phyloP scores from a whole-genome alignment of 2,797 vertebrate species.

The Sorex maritimensis region DNA sequence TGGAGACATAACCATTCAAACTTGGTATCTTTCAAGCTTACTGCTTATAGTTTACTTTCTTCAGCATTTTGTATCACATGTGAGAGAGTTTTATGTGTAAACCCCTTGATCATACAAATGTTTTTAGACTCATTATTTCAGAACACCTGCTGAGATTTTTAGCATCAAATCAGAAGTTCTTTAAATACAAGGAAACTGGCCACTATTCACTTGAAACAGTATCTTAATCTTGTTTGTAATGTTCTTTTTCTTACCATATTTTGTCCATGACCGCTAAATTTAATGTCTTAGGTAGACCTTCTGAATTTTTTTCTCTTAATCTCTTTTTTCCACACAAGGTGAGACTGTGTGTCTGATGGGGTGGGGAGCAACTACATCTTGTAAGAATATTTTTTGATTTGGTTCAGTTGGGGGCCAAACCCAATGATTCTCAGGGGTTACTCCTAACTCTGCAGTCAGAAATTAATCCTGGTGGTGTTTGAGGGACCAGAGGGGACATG shows the following conservation, averaged over 20 bases:
- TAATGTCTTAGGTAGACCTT: not conserved
- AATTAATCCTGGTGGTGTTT: no score
- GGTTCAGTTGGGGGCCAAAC: no score
- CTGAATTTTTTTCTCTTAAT: not conserved
- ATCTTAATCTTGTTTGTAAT: slow-evolving; percentile 19
- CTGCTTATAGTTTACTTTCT: not conserved
- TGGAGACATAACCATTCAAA: not conserved
- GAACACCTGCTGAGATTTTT: not conserved
- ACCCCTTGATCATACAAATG: not conserved
- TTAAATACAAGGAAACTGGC: not conserved
- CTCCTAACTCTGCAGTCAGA: no score
- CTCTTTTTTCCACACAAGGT: not conserved
- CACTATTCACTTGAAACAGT: slow-evolving; percentile 35
- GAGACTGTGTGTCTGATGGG: not conserved
- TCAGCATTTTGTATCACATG: not conserved
- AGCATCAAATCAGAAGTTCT: not conserved
- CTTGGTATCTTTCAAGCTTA: slow-evolving; percentile 14
- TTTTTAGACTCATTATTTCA: not conserved
- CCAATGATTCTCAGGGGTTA: no score
- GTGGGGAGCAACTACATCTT: not conserved
- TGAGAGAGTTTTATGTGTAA: not conserved
- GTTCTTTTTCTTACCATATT: not conserved
- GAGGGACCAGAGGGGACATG: no score
- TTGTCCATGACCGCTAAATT: not conserved
- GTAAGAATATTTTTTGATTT: slow-evolving; percentile 29